These are phyloP conservation scores for Pica pica DNA, from an alignment of 2,113 vertebrate genomes.

Conservation along the genomic window DNA sequence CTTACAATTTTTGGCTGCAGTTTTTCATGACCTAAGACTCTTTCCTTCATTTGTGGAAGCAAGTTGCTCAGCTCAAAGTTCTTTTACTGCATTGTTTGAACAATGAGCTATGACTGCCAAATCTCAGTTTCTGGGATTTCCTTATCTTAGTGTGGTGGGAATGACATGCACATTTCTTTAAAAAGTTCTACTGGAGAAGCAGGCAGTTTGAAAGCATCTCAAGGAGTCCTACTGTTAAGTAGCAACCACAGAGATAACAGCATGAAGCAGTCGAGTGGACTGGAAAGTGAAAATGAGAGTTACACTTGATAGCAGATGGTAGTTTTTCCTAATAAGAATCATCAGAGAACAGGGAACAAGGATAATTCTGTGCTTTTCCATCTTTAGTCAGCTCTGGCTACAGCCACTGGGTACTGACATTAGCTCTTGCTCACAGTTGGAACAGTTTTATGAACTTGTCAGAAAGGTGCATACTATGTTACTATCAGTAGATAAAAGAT, in stretches of 20 bases:
- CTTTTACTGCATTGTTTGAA: not conserved
- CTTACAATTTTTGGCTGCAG: not conserved
- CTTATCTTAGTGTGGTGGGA: not conserved
- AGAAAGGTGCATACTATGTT: not conserved
- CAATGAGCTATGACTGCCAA: not conserved
- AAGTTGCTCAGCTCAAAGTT: not conserved
- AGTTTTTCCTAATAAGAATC: not conserved
- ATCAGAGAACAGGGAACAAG: not conserved
- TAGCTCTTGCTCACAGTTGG: not conserved
- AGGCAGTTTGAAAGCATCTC: not conserved
- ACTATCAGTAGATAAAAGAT: not conserved
- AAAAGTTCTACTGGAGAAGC: not conserved
- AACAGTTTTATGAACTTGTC: not conserved
- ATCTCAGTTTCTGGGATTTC: not conserved
- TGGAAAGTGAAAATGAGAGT: slow-evolving; percentile 17
- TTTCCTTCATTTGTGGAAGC: not conserved
- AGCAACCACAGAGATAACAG: not conserved
- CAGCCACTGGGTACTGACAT: not conserved
- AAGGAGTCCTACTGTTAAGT: not conserved
- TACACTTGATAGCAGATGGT: not conserved
- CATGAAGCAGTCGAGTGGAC: not conserved
- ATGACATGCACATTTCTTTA: not conserved
- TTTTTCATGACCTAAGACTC: not conserved
- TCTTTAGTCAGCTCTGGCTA: not conserved
- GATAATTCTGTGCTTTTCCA: not conserved